Evolutionary conservation across 2,113 vertebrate genomes (phyloP), one percentile per base, ranked within the genome.

Genomic region (Thalassarche chlororhynchos): DNA sequence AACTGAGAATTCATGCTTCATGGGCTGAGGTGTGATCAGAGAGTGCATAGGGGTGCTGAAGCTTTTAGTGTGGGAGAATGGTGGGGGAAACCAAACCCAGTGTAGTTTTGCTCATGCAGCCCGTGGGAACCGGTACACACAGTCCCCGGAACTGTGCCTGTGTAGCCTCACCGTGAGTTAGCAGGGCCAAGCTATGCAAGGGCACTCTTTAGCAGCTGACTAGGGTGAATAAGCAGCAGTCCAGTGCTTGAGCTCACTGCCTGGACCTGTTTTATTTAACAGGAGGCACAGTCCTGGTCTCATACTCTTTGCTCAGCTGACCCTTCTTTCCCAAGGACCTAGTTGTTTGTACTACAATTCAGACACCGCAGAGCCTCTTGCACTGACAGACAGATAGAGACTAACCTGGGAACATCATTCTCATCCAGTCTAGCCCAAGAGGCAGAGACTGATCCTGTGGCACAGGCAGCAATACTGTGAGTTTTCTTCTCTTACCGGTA

Each of bases 401-500:
- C 32, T 70, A 42, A 55, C 25, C 23, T 25, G 58, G 42, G 34
- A 70, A 65, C 17, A n/a, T 31, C 28, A 36, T 38, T 54, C 57
- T 20, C 13, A 18, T 69, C 17, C 29, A 20, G 29, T 77, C 60
- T 31, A 23, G 25, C 72, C 40, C 24, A 52, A 25, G 24, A 31
- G 36, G 25, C 17, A 36, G 21, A 10, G 34, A 40, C 23, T 71
- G 64, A 60, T 52, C 20, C 65, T 6, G 8, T 51, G 61, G 34
- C 26, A 36, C 10, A 6, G 32, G 24, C 34, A 90, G 32, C 20
- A 36, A 51, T 34, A 62, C 31, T 38, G 5, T 9, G 47, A 60
- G 31, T n/a, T 68, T 54, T 8, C 32, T 62, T 69, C 42, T 69
- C 79, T 97, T 96, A 99, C 99, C 97, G 97, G 95, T 98, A 99